These are phyloP conservation scores for Argyra leucocephala DNA, from an alignment of 2,888 invertebrate species.

Conservation along the genomic window DNA sequence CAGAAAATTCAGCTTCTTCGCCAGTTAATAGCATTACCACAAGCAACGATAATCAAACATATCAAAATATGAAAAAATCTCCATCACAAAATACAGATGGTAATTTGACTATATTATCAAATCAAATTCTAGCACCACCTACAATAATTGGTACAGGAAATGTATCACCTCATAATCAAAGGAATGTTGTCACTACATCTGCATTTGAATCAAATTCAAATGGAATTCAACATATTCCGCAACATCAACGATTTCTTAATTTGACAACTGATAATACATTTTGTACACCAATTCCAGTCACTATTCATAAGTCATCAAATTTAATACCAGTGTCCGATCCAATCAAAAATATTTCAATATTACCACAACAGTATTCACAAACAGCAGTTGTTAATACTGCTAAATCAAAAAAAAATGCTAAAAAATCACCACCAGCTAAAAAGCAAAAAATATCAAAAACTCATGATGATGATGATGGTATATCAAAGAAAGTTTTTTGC, in stretches of 20 bases:
- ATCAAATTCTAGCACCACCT: constrained; percentile 17
- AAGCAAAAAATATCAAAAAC: not conserved
- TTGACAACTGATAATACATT: not conserved
- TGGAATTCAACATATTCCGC: constrained; percentile 32
- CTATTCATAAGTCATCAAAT: constrained; percentile 7
- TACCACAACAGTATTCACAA: constrained; percentile 41
- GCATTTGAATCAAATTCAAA: constrained; percentile 31
- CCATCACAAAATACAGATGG: not conserved
- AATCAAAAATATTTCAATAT: constrained; percentile 7
- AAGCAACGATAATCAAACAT: not conserved
- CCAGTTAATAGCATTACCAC: not conserved
- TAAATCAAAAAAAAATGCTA: not conserved
- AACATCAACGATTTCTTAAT: not conserved
- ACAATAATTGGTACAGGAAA: constrained; percentile 30
- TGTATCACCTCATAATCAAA: constrained; percentile 51
- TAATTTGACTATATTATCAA: not conserved
- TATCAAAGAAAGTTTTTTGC: constrained; percentile 54
- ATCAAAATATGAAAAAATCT: not conserved
- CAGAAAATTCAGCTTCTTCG: not conserved
- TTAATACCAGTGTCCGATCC: constrained; percentile 12
- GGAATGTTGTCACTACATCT: constrained; percentile 48
- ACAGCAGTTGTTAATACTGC: not conserved
- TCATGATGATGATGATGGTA: not conserved
- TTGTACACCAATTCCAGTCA: constrained; percentile 18
- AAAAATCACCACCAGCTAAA: not conserved